Evolutionary conservation across 2,797 vertebrate species (phyloP).

Genomic region (Argya squamiceps): DNA sequence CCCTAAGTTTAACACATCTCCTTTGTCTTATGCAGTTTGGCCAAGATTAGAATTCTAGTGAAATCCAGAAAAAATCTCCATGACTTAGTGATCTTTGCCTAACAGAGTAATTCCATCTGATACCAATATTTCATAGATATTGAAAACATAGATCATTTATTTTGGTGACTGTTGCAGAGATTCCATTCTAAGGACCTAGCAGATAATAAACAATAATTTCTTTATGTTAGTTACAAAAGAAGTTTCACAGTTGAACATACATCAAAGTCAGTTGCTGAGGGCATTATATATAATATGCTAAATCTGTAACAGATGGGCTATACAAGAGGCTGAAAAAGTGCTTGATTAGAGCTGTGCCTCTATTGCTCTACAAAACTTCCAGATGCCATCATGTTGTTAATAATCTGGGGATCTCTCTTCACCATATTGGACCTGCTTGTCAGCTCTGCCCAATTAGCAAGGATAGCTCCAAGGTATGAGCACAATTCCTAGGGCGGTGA

Average conservation of each 20-base stretch:
- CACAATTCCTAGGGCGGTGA: conserved; percentile 50
- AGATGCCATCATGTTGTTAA: conserved; percentile 53
- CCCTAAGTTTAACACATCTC: not conserved
- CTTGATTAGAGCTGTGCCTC: conserved; percentile 42
- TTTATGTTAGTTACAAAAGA: conserved; percentile 34
- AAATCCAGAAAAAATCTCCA: not conserved
- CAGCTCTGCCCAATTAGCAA: conserved; percentile 58
- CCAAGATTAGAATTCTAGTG: not conserved
- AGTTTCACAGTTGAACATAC: not conserved
- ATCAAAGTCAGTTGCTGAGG: conserved; percentile 42
- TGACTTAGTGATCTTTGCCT: not conserved
- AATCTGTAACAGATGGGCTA: conserved; percentile 56
- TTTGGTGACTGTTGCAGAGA: not conserved
- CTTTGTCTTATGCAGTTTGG: not conserved
- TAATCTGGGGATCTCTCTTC: conserved; percentile 57
- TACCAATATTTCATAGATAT: conserved; percentile 10
- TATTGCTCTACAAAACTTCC: conserved; percentile 51
- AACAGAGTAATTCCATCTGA: conserved; percentile 8
- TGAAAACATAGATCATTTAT: conserved; percentile 12
- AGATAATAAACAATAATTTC: conserved; percentile 45
- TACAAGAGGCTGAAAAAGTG: conserved; percentile 35
- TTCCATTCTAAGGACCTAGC: not conserved
- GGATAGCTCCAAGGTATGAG: conserved; percentile 48
- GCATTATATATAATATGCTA: conserved; percentile 31
- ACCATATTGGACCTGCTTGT: conserved; percentile 59